Evolutionary conservation across 2,113 vertebrate genomes (phyloP).

Genomic region (Dipodomys stephensi): DNA sequence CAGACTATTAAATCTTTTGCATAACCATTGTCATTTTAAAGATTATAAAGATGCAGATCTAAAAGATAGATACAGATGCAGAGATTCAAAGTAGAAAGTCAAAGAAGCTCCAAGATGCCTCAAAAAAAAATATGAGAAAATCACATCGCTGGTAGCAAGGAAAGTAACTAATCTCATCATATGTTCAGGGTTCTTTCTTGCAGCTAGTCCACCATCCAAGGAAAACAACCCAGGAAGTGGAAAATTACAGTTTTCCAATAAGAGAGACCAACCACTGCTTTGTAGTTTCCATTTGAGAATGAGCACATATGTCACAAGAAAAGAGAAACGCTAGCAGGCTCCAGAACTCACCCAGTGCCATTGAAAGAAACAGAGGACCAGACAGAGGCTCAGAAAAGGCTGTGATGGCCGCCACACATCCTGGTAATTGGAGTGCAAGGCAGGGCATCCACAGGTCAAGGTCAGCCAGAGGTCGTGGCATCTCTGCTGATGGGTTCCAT

Average conservation of each 20-base stretch:
- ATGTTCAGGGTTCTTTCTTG: slow-evolving; percentile 50
- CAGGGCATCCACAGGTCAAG: slow-evolving; percentile 59
- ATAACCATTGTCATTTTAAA: neutral
- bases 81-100: neutral
- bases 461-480: slow-evolving; percentile 67
- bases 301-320: slow-evolving; percentile 35
- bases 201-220: slow-evolving; percentile 56
- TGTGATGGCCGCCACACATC: slow-evolving; percentile 8
- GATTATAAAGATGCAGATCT: slow-evolving; percentile 28
- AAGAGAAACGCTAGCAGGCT: slow-evolving; percentile 58
- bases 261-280: slow-evolving; percentile 60
- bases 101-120: neutral
- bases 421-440: slow-evolving; percentile 63
- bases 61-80: neutral
- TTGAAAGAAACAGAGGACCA: slow-evolving; percentile 32
- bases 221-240: slow-evolving; percentile 54
- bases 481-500: slow-evolving; percentile 62
- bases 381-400: slow-evolving; percentile 19
- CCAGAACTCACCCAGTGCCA: slow-evolving; percentile 31
- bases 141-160: slow-evolving; percentile 23
- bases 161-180: slow-evolving; percentile 62
- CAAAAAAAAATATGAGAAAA: neutral
- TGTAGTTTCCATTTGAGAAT: slow-evolving; percentile 64
- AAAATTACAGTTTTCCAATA: slow-evolving; percentile 76
- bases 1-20: slow-evolving; percentile 26